Evolutionary conservation across 2,888 invertebrate genomes (phyloP).

Genomic region (Onchidella celtica): DNA sequence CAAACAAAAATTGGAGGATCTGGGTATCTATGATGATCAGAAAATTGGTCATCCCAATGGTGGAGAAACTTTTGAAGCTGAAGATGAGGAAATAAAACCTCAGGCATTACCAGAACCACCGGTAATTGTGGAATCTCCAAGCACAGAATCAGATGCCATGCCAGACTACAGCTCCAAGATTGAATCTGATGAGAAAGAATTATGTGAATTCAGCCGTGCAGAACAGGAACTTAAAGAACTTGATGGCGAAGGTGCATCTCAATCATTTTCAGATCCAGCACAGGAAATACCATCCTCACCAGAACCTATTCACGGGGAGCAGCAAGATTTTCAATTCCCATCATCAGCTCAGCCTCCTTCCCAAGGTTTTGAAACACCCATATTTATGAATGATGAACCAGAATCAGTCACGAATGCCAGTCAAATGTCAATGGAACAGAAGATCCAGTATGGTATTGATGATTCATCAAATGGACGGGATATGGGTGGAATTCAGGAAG

Average conservation of each 20-base stretch:
- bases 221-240: constrained; percentile 27
- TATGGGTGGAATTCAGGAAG: constrained; percentile 60
- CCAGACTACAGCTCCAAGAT: constrained; percentile 47
- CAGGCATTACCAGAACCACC: constrained; percentile 73
- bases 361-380: constrained; percentile 46
- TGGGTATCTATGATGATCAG: constrained; percentile 68
- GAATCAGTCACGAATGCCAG: constrained; percentile 27
- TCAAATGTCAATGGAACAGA: constrained; percentile 49
- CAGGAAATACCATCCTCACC: constrained; percentile 52
- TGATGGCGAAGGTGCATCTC: background rate
- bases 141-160: constrained; percentile 49
- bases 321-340: constrained; percentile 32
- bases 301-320: constrained; percentile 51
- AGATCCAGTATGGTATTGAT: constrained; percentile 58
- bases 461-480: constrained; percentile 46
- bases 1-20: constrained; percentile 60
- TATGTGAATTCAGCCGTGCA: constrained; percentile 13
- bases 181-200: constrained; percentile 27
- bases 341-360: constrained; percentile 9
- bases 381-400: constrained; percentile 47
- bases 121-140: constrained; percentile 65
- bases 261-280: constrained; percentile 41
- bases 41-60: constrained; percentile 50
- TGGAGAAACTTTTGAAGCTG: constrained; percentile 22
- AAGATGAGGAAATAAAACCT: constrained; percentile 67